Percentiles rank a stretch among this genome's conserved stretches.
Evolutionary conservation across 2,888 invertebrate genomes (phyloP).

Genomic region (Watsonalla cultraria): DNA sequence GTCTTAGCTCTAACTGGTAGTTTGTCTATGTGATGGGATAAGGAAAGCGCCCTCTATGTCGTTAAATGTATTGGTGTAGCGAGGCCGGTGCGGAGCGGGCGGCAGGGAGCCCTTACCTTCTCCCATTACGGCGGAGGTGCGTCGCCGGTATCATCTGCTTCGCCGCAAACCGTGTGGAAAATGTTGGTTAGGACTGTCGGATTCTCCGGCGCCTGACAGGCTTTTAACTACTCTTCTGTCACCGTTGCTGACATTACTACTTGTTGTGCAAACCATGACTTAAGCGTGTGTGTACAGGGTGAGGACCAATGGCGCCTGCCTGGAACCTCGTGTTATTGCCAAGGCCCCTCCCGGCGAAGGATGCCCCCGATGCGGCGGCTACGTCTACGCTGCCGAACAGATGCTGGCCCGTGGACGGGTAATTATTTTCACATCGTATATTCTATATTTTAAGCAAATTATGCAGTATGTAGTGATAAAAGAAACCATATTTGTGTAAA

Average conservation of each 20-base stretch:
- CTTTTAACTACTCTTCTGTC: slow-evolving; percentile 74
- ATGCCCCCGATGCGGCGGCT: slow-evolving; percentile 93
- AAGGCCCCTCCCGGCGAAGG: slow-evolving; percentile 92
- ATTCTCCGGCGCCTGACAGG: slow-evolving; percentile 55
- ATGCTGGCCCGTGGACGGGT: slow-evolving; percentile 94
- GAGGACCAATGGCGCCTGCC: slow-evolving; percentile 80
- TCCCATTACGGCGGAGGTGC: slow-evolving; percentile 80
- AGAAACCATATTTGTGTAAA: not conserved
- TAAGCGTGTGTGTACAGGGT: slow-evolving; percentile 54
- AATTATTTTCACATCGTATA: slow-evolving; percentile 53
- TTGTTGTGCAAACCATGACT: slow-evolving; percentile 33
- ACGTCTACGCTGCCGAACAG: slow-evolving; percentile 94
- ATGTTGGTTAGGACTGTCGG: slow-evolving; percentile 55
- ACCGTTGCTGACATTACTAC: slow-evolving; percentile 50
- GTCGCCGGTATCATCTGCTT: slow-evolving; percentile 71
- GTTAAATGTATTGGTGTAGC: slow-evolving; percentile 57
- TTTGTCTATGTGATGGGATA: slow-evolving; percentile 82
- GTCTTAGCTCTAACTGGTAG: slow-evolving; percentile 66
- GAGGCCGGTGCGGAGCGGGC: slow-evolving; percentile 72
- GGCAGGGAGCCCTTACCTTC: slow-evolving; percentile 78
- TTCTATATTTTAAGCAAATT: not conserved
- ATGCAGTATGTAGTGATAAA: not conserved
- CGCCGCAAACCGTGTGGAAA: slow-evolving; percentile 64
- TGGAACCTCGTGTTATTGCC: slow-evolving; percentile 85
- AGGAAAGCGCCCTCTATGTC: slow-evolving; percentile 85